These are phyloP conservation scores for Myotis myotis DNA, from an alignment of 2,797 vertebrate species.

Conservation along the genomic window DNA sequence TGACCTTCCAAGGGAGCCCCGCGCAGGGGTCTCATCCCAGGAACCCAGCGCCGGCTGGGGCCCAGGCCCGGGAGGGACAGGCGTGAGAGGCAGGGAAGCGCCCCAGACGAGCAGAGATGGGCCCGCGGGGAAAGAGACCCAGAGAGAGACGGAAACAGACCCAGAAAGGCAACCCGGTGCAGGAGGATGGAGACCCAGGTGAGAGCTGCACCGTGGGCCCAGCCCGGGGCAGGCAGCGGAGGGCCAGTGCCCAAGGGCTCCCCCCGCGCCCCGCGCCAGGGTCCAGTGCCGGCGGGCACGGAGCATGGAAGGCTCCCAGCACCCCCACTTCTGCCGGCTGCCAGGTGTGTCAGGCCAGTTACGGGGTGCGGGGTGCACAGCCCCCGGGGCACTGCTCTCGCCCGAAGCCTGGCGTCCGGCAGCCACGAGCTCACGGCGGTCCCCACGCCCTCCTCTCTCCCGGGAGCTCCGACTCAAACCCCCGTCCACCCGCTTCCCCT, in stretches of 20 bases:
- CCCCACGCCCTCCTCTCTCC: background rate
- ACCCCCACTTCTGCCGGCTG: background rate
- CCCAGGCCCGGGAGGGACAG: background rate
- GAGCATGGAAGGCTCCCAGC: background rate
- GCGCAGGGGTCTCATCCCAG: background rate
- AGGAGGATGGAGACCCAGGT: background rate
- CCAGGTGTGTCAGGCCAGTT: background rate
- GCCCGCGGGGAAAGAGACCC: background rate
- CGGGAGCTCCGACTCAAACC: background rate
- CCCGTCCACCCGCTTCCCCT: fast-evolving
- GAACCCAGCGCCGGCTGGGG: background rate
- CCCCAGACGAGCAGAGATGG: background rate
- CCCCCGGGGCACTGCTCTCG: background rate
- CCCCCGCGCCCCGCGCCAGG: background rate
- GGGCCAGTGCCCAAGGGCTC: background rate
- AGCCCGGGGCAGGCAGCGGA: background rate
- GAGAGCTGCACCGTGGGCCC: background rate
- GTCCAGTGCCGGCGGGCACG: background rate
- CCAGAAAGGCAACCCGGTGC: fast-evolving
- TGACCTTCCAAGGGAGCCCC: background rate
- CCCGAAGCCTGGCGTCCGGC: background rate
- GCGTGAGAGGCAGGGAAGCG: background rate
- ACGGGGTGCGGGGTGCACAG: fast-evolving
- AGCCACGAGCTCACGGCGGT: background rate
- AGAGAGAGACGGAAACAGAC: background rate